Evolutionary conservation across 2,113 vertebrate genomes (phyloP).

Genomic region (Laterallus jamaicensis): DNA sequence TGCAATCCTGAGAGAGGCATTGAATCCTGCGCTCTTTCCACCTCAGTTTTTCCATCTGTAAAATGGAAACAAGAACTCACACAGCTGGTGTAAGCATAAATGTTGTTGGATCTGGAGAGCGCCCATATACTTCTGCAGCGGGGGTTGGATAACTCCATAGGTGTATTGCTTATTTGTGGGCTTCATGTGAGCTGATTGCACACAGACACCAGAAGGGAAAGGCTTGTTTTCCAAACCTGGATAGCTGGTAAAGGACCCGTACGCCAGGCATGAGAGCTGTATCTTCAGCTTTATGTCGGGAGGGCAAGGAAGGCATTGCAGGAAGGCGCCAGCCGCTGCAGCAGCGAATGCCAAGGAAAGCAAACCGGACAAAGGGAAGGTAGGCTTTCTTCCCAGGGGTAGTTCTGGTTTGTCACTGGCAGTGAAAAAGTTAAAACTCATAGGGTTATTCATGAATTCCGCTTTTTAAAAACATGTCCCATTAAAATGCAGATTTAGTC

Average conservation of each 20-base stretch:
- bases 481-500: constrained; percentile 79
- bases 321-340: not conserved
- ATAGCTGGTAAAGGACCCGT: not conserved
- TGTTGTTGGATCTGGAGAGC: not conserved
- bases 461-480: constrained; percentile 63
- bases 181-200: not conserved
- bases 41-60: not conserved
- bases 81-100: rapidly evolving
- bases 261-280: not conserved
- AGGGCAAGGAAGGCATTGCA: not conserved
- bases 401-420: constrained; percentile 19
- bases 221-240: not conserved
- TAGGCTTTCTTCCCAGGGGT: constrained; percentile 22
- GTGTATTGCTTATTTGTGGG: not conserved
- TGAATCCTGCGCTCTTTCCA: not conserved
- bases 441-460: constrained; percentile 59
- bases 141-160: rapidly evolving
- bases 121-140: rapidly evolving
- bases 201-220: no score
- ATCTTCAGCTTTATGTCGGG: not conserved
- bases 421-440: constrained; percentile 71
- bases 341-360: not conserved
- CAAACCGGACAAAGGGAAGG: not conserved
- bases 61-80: not conserved
- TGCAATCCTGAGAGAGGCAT: not conserved